Evolutionary conservation across 1,140 invertebrate genomes (phyloP), one percentile per base, ranked within the genome.

Genomic region (Ptiloglossa arizonensis): DNA sequence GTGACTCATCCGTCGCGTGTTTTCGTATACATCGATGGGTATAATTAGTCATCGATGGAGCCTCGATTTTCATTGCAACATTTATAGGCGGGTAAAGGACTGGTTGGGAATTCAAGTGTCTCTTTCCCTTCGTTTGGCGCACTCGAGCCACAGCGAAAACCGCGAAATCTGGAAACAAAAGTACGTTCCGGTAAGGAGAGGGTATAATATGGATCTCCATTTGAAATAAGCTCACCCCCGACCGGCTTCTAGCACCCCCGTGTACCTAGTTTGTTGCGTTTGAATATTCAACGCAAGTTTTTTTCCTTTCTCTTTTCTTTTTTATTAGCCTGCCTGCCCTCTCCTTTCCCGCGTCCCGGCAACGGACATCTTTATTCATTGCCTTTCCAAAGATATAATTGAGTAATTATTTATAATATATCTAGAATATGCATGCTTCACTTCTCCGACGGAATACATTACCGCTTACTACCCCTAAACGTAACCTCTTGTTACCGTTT

Each of bases 381-480:
- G 89, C 89, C 91, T 92, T 92, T 92, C 91, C 90, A 92, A 92
- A 92, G 91, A 92, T 92, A 92, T 92, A 92, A 92, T 92, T 92
- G 91, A 92, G 91, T 92, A 92, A 92, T 92, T 92, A 92, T 92
- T 92, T 92, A 92, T 92, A 92, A 92, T 92, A 92, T 92, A 92
- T 92, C 91, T 92, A 91, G 91, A 92, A 92, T 92, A 92, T 92
- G 91, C 91, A 92, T 92, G 91, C 90, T 92, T 92, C 91, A 91
- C 91, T 92, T 92, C 87, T 90, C 83, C 81, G 81, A 85, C 86
- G 80, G 90, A 92, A 92, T 91, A 91, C 83, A 91, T 91, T 91
- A 92, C 87, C 87, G 89, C 89, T 89, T 90, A 89, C 91, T 88
- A 90, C 89, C 89, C 89, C 89, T 91, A 91, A 92, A 91, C 89